Evolutionary conservation across 2,797 vertebrate genomes (phyloP).

Genomic region (Sebastes nivosus): DNA sequence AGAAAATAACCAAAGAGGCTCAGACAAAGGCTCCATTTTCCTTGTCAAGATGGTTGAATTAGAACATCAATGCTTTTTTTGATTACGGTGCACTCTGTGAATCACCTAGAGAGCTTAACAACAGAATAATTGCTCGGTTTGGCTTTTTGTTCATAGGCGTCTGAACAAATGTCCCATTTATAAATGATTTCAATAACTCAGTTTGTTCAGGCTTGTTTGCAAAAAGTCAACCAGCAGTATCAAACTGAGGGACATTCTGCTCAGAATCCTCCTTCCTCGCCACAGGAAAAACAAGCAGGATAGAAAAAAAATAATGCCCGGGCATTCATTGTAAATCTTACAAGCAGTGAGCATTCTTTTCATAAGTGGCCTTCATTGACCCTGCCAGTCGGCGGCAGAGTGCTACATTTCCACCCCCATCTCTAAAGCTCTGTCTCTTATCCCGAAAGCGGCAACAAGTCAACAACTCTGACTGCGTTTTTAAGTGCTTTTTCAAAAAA

Average conservation of each 20-base stretch:
- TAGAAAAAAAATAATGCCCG: background rate
- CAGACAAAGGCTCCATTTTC: constrained; percentile 47
- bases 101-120: constrained; percentile 31
- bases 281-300: constrained; percentile 18
- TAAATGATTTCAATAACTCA: constrained; percentile 49
- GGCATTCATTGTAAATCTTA: constrained; percentile 48
- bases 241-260: constrained; percentile 31
- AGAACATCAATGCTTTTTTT: constrained; percentile 20
- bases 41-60: constrained; percentile 33
- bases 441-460: constrained; percentile 53
- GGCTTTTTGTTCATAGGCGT: background rate
- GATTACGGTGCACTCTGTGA: background rate
- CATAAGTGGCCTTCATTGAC: constrained; percentile 66
- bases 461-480: constrained; percentile 66
- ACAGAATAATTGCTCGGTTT: background rate
- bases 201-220: constrained; percentile 37
- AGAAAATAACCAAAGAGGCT: constrained; percentile 49
- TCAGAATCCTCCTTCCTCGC: constrained; percentile 2
- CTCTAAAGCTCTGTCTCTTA: constrained; percentile 24
- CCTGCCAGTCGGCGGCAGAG: constrained; percentile 48
- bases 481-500: constrained; percentile 52
- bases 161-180: constrained; percentile 22
- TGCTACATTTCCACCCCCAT: constrained; percentile 34
- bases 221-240: constrained; percentile 27
- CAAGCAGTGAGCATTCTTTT: constrained; percentile 59